phyloP scores from a whole-genome alignment of 2,797 vertebrate species.

The Phalanger gymnotis region DNA sequence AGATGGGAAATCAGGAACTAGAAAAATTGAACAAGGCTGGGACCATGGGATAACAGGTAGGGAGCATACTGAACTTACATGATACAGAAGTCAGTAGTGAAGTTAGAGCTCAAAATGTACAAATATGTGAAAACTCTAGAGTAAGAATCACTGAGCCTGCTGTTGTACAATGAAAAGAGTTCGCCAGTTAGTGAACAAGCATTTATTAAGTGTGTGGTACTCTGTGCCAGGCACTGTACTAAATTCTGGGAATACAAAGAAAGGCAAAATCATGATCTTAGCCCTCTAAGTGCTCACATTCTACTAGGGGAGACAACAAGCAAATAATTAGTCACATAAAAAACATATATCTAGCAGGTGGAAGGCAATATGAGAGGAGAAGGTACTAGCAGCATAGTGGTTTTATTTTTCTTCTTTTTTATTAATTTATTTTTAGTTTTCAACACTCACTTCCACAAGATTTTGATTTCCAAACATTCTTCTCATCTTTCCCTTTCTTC shows the following conservation, averaged over 20 bases:
- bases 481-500: no score
- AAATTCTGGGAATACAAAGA: neutral
- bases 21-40: neutral
- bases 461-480: no score
- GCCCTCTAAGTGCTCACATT: neutral
- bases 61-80: neutral
- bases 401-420: no score
- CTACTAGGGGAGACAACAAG: neutral
- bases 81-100: accelerated
- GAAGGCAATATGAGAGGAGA: neutral
- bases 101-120: no score
- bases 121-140: accelerated
- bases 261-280: neutral
- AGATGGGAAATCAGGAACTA: neutral
- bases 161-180: neutral
- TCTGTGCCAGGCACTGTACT: neutral
- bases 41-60: accelerated
- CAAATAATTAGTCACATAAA: neutral
- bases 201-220: neutral
- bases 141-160: no score
- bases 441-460: no score
- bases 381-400: neutral
- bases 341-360: neutral
- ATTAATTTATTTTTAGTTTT: no score
- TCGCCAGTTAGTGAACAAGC: neutral